A percentile compares a stretch with the other conserved stretches of the same genome.
Evolutionary conservation across 2,888 invertebrate species (phyloP).

Genomic region (Rhopalosiphum nymphaeae): DNA sequence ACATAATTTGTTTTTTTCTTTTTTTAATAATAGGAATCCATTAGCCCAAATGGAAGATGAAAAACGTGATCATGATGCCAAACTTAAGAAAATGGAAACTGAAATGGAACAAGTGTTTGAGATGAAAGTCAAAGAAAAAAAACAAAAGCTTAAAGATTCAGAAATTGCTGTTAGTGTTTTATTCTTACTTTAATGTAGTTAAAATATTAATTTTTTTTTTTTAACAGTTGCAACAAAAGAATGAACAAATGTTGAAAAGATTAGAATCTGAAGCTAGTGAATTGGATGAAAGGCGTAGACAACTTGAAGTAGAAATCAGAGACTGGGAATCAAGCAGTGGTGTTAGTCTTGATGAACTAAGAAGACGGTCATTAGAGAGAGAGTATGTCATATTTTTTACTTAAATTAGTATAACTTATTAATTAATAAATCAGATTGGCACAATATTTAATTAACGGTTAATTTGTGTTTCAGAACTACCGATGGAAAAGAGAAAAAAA

Average conservation of each 20-base stretch:
- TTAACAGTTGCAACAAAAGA: conserved; percentile 82
- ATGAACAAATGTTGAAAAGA: conserved; percentile 84
- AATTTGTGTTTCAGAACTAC: conserved; percentile 76
- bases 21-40: conserved; percentile 83
- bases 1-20: conserved; percentile 20
- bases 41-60: conserved; percentile 99
- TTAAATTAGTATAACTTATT: background rate
- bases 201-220: conserved; percentile 53
- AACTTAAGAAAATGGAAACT: conserved; percentile 98
- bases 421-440: background rate
- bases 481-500: conserved; percentile 90
- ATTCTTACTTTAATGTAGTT: background rate
- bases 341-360: conserved; percentile 88
- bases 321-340: conserved; percentile 93
- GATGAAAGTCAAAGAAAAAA: conserved; percentile 97
- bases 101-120: conserved; percentile 99
- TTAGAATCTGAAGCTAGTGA: conserved; percentile 92
- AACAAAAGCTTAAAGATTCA: conserved; percentile 94
- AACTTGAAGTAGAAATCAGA: conserved; percentile 86
- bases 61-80: conserved; percentile 93
- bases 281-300: conserved; percentile 88
- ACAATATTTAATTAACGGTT: background rate
- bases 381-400: conserved; percentile 75
- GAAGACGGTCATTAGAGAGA: conserved; percentile 89
- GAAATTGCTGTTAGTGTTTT: conserved; percentile 81